phyloP scores from a whole-genome alignment of 2,888 invertebrate genomes.

The Heliconius sara region DNA sequence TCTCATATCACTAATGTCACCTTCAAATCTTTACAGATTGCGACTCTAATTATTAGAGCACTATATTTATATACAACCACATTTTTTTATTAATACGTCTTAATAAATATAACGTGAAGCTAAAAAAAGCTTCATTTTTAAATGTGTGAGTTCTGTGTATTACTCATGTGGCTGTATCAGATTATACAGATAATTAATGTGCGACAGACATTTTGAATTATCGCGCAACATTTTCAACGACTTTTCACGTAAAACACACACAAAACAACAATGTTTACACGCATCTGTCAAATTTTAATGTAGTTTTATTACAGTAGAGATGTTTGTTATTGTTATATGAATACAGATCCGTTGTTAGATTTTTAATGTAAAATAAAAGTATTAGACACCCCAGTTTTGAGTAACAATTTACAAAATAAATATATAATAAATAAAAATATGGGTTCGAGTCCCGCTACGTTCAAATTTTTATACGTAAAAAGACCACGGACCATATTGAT shows the following conservation, averaged over 20 bases:
- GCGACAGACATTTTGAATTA: conserved; percentile 1
- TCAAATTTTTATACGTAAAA: too few species aligned
- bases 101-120: background rate
- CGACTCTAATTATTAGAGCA: too few species aligned
- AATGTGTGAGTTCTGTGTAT: conserved; percentile 1
- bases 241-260: background rate
- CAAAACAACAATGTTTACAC: background rate
- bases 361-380: background rate
- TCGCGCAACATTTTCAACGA: background rate
- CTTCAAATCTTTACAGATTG: too few species aligned
- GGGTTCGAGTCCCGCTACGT: too few species aligned
- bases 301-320: background rate
- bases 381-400: background rate
- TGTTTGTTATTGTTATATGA: background rate
- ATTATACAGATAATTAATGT: conserved; percentile 11
- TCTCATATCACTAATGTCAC: too few species aligned
- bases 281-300: conserved; percentile 2
- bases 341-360: background rate
- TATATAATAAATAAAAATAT: too few species aligned
- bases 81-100: too few species aligned
- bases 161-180: conserved; percentile 3
- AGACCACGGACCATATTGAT: too few species aligned
- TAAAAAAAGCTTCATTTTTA: background rate
- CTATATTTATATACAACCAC: too few species aligned
- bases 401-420: too few species aligned